Percentiles rank a stretch among this genome's conserved stretches.
Conservation (phyloP, 2,113 vertebrate species). For the Stigmatopora nigra region DNA sequence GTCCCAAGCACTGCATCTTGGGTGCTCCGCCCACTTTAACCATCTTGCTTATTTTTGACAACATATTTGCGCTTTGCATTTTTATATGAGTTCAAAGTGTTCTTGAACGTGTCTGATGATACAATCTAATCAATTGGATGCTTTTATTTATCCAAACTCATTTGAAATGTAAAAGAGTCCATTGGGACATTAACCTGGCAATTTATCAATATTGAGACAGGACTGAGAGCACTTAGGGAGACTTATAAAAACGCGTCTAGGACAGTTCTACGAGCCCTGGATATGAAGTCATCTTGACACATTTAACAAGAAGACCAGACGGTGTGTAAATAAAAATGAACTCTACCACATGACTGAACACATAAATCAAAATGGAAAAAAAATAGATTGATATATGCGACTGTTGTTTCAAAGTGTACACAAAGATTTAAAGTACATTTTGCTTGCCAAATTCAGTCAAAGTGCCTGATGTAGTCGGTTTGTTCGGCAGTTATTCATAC, state of each 20-base stretch:
- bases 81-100: slow-evolving; percentile 1
- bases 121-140: slow-evolving; percentile 23
- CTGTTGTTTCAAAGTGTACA: background rate
- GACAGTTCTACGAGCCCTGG: slow-evolving; percentile 9
- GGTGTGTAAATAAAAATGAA: background rate
- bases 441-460: background rate
- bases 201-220: slow-evolving; percentile 36
- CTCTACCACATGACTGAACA: background rate
- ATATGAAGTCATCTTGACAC: slow-evolving; percentile 19
- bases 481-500: background rate
- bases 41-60: background rate
- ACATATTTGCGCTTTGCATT: background rate
- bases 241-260: slow-evolving; percentile 22
- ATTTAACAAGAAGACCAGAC: background rate
- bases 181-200: slow-evolving; percentile 6
- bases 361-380: background rate
- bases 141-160: slow-evolving; percentile 28
- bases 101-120: slow-evolving; percentile 9
- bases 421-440: background rate
- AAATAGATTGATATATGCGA: background rate
- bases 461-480: background rate
- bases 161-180: slow-evolving; percentile 36
- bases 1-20: background rate
- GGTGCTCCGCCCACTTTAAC: background rate
- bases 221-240: slow-evolving; percentile 34